Evolutionary conservation across 2,797 vertebrate genomes (phyloP).

Genomic region (Eptatretus atami): DNA sequence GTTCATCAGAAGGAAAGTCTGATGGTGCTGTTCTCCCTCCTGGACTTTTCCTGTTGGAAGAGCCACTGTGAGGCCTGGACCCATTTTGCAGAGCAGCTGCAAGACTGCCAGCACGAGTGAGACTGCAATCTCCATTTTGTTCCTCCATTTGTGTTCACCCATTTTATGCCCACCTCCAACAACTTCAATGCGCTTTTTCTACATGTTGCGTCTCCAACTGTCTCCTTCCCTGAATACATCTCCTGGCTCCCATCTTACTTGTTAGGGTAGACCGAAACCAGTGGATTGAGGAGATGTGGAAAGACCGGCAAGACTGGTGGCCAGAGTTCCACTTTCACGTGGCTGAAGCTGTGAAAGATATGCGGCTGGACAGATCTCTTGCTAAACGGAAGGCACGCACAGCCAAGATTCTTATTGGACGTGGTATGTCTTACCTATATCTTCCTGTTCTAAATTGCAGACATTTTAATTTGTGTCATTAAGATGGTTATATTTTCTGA

Average conservation of each 20-base stretch:
- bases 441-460: too few relatives aligned
- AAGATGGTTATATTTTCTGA: too few relatives aligned
- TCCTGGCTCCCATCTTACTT: too few relatives aligned
- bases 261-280: not conserved
- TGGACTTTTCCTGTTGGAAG: slow-evolving; percentile 51
- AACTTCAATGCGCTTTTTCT: not conserved
- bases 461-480: too few relatives aligned
- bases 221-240: not conserved
- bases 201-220: not conserved
- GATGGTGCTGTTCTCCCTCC: slow-evolving; percentile 24
- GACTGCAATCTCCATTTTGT: too few relatives aligned
- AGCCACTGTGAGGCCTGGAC: slow-evolving; percentile 28
- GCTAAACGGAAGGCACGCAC: too few relatives aligned
- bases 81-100: slow-evolving; percentile 13
- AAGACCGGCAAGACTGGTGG: slow-evolving; percentile 37
- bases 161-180: not conserved
- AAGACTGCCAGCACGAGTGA: not conserved
- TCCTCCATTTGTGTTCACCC: not conserved
- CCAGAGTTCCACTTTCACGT: slow-evolving; percentile 37
- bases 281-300: slow-evolving; percentile 18
- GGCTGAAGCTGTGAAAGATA: slow-evolving; percentile 24
- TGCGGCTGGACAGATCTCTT: slow-evolving; percentile 5
- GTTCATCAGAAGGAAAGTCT: slow-evolving; percentile 18
- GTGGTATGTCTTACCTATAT: too few relatives aligned
- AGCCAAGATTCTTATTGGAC: too few relatives aligned